Evolutionary conservation across 2,888 invertebrate genomes (phyloP).

Genomic region (Apodemia mormo): DNA sequence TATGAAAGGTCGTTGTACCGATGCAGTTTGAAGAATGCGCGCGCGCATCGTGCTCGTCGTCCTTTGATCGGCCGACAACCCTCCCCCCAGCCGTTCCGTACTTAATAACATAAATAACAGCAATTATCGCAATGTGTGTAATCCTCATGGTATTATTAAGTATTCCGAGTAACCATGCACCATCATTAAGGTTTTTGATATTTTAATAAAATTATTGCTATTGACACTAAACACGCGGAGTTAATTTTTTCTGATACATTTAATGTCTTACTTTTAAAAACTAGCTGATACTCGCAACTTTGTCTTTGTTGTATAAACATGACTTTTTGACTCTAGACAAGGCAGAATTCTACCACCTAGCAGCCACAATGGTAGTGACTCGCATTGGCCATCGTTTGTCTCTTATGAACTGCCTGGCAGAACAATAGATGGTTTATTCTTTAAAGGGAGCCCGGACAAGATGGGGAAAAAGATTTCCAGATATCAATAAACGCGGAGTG

Average conservation of each 20-base stretch:
- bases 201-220: slow-evolving; percentile 5
- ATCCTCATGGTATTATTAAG: slow-evolving; percentile 24
- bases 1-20: slow-evolving; percentile 23
- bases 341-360: too few relatives aligned
- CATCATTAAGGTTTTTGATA: slow-evolving; percentile 16
- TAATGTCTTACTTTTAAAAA: too few relatives aligned
- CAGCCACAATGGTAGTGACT: too few relatives aligned
- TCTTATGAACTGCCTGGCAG: too few relatives aligned
- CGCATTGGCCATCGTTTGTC: too few relatives aligned
- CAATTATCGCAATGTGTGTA: slow-evolving; percentile 35
- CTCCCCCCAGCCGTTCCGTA: slow-evolving; percentile 25
- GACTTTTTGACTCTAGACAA: too few relatives aligned
- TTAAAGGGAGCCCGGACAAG: too few relatives aligned
- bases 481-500: too few relatives aligned
- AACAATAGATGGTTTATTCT: too few relatives aligned
- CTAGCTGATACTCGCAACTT: too few relatives aligned
- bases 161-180: background rate
- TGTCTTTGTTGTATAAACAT: too few relatives aligned
- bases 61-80: slow-evolving; percentile 56
- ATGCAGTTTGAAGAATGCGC: slow-evolving; percentile 45
- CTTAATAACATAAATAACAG: slow-evolving; percentile 26
- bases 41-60: slow-evolving; percentile 57
- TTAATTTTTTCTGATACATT: background rate
- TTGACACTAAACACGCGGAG: slow-evolving; percentile 1
- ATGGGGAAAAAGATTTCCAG: too few relatives aligned